These are phyloP conservation scores for Nautilus pompilius DNA, from an alignment of 1,140 invertebrate genomes.

Conservation along the genomic window DNA sequence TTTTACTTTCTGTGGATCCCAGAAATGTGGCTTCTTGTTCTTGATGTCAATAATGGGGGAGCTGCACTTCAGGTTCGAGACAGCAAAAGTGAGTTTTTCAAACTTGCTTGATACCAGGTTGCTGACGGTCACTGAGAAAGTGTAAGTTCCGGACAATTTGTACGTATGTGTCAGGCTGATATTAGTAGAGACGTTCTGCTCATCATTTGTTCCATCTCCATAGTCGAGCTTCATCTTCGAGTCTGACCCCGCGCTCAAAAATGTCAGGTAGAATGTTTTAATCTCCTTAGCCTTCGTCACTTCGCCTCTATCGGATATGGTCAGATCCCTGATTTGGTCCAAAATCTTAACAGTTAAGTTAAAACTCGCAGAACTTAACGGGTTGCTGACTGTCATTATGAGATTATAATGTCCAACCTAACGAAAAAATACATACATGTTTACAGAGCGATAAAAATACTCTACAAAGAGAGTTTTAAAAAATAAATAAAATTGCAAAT, in stretches of 20 bases:
- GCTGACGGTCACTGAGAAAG: constrained; percentile 31
- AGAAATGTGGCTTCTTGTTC: constrained; percentile 23
- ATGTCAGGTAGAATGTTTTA: constrained; percentile 36
- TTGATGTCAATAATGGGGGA: constrained; percentile 45
- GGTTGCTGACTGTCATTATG: constrained; percentile 11
- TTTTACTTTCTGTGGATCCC: constrained; percentile 19
- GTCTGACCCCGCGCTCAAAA: constrained; percentile 38
- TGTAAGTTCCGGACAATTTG: constrained; percentile 31
- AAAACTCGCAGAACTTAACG: neutral
- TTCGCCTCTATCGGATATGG: constrained; percentile 5
- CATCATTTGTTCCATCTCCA: constrained; percentile 35
- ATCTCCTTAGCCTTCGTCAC: constrained; percentile 12
- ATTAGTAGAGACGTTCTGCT: neutral
- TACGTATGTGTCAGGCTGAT: constrained; percentile 29
- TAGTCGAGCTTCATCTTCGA: constrained; percentile 53
- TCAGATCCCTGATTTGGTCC: constrained; percentile 8
- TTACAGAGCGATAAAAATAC: too few species aligned
- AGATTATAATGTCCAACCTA: constrained; percentile 10
- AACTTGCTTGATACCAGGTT: constrained; percentile 37
- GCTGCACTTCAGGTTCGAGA: constrained; percentile 42
- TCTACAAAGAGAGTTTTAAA: too few species aligned
- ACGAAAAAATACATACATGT: too few species aligned
- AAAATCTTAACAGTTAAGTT: constrained; percentile 12
- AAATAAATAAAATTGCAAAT: too few species aligned
- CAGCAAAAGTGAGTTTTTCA: constrained; percentile 20